These are phyloP conservation scores for Caenorhabditis brenneri DNA, from an alignment of 1,140 invertebrate species.

Conservation along the genomic window DNA sequence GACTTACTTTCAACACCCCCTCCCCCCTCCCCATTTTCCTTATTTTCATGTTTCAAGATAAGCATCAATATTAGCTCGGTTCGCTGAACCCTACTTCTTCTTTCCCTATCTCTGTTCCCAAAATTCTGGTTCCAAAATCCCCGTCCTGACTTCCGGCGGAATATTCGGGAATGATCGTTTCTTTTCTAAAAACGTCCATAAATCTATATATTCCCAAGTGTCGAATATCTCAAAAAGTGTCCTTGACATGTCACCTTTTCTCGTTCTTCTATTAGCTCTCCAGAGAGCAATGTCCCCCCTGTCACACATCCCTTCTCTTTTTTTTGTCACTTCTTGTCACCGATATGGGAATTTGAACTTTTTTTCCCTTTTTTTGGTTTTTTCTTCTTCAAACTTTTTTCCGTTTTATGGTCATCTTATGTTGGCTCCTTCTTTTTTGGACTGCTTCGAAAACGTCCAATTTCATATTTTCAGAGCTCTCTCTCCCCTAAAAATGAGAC, in stretches of 20 bases:
- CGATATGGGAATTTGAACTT: constrained; percentile 34
- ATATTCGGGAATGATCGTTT: neutral
- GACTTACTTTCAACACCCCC: neutral
- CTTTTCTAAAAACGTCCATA: neutral
- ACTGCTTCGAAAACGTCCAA: too few relatives aligned
- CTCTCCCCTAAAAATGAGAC: neutral
- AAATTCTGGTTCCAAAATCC: neutral
- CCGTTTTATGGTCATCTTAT: neutral
- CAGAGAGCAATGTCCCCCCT: constrained; percentile 2
- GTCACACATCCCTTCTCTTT: neutral
- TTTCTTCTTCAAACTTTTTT: neutral
- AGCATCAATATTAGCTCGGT: neutral
- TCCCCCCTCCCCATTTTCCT: too few relatives aligned
- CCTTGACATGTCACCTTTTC: constrained; percentile 22
- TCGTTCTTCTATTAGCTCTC: constrained; percentile 19
- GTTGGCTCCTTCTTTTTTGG: neutral
- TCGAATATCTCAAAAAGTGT: constrained; percentile 37
- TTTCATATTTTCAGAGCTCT: neutral
- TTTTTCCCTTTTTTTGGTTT: neutral
- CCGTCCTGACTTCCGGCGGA: neutral
- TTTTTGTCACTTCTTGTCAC: constrained; percentile 8
- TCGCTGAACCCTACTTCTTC: neutral
- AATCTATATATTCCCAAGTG: neutral
- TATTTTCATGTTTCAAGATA: neutral
- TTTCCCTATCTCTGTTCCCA: too few relatives aligned